phyloP scores from a whole-genome alignment of 2,797 vertebrate genomes.

The Gastrophryne carolinensis region DNA sequence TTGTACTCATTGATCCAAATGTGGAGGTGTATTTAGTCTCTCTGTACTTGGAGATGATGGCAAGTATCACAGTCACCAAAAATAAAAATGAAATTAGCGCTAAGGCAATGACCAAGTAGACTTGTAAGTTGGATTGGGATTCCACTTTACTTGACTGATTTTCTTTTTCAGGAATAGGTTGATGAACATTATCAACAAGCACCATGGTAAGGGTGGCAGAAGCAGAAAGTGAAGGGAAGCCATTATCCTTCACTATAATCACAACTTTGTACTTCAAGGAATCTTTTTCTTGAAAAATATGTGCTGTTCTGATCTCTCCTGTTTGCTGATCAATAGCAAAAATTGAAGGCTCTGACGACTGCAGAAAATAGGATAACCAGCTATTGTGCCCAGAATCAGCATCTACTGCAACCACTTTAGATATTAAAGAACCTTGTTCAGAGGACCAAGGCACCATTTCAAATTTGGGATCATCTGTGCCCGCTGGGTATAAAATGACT shows the following conservation, averaged over 20 bases:
- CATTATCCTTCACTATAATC: too few relatives aligned
- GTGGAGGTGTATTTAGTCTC: background rate
- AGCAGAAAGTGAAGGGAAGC: background rate
- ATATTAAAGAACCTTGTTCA: slow-evolving; percentile 73
- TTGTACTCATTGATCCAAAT: background rate
- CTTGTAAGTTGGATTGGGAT: slow-evolving; percentile 42
- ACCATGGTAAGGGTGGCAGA: background rate
- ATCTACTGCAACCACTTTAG: slow-evolving; percentile 76
- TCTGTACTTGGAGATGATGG: slow-evolving; percentile 12
- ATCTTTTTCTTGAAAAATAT: too few relatives aligned
- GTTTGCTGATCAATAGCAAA: too few relatives aligned
- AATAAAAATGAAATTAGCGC: slow-evolving; percentile 69
- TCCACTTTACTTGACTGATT: slow-evolving; percentile 22
- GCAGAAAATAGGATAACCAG: slow-evolving; percentile 51
- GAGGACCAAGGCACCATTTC: slow-evolving; percentile 74
- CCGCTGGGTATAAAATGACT: slow-evolving; percentile 59
- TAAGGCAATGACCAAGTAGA: slow-evolving; percentile 56
- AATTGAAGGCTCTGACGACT: slow-evolving; percentile 36
- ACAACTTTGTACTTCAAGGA: too few relatives aligned
- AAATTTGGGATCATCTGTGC: slow-evolving; percentile 35
- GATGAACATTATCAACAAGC: background rate
- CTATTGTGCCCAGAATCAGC: slow-evolving; percentile 62
- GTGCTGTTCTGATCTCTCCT: too few relatives aligned
- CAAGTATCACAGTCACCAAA: slow-evolving; percentile 22
- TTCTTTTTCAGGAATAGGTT: background rate